These are phyloP conservation scores for Dicaeum eximium DNA, from an alignment of 2,113 vertebrate genomes.

Conservation along the genomic window DNA sequence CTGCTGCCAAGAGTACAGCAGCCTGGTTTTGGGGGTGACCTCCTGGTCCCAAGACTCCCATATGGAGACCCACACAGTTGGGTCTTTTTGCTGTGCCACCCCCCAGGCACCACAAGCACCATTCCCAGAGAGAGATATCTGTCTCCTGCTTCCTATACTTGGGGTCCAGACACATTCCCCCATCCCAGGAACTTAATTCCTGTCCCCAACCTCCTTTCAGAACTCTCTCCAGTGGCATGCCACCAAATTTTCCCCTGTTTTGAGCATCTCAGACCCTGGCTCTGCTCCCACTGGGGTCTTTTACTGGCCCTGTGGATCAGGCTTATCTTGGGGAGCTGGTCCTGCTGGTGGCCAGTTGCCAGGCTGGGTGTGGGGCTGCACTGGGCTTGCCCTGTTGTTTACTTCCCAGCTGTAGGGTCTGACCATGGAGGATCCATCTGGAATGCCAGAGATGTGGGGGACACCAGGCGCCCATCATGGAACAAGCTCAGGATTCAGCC, in stretches of 20 bases:
- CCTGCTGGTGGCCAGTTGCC: not conserved
- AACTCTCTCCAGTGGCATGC: not conserved
- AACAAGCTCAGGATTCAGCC: not conserved
- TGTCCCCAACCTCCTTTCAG: not conserved
- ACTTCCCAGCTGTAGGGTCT: not conserved
- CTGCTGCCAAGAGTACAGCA: not conserved
- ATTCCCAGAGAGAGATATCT: not conserved
- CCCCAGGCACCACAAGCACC: not conserved
- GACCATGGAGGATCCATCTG: not conserved
- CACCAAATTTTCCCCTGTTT: not conserved
- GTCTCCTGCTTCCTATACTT: not conserved
- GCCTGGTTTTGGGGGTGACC: not conserved
- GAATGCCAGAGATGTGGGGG: not conserved
- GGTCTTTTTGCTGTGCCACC: not conserved
- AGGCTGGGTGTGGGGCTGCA: not conserved
- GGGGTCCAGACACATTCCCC: not conserved
- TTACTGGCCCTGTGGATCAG: rapidly evolving
- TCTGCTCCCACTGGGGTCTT: not conserved
- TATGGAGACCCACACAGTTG: not conserved
- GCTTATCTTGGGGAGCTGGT: not conserved
- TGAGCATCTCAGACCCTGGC: not conserved
- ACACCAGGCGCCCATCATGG: rapidly evolving
- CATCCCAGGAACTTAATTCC: not conserved
- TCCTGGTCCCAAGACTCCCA: not conserved
- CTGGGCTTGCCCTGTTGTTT: not conserved